Evolutionary conservation across 2,113 vertebrate genomes (phyloP).

Genomic region (Callaeas wilsoni): DNA sequence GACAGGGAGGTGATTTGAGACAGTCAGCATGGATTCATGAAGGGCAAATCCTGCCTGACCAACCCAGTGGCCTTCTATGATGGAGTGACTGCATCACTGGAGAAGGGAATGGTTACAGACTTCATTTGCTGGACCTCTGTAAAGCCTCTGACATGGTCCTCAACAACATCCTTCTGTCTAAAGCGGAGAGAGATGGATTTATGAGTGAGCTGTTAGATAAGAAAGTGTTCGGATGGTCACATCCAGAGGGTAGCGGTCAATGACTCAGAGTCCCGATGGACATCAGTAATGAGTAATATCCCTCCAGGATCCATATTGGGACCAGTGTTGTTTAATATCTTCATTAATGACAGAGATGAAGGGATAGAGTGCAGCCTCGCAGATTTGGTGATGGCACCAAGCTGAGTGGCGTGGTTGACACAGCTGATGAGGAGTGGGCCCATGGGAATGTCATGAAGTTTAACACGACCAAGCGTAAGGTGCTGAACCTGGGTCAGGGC

Average conservation of each 20-base stretch:
- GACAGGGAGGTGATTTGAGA: neutral
- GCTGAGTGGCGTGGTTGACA: neutral
- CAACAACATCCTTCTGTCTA: neutral
- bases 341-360: neutral
- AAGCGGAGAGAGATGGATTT: neutral
- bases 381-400: neutral
- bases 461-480: accelerated
- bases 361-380: neutral
- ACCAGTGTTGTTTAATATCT: neutral
- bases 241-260: neutral
- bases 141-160: neutral
- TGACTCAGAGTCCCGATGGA: neutral
- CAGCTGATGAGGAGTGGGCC: neutral
- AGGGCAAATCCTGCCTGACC: neutral
- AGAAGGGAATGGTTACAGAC: neutral
- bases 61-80: neutral
- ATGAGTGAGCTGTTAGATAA: neutral
- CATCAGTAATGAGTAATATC: neutral
- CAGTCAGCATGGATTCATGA: neutral
- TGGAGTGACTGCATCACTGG: no score
- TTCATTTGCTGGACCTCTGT: neutral
- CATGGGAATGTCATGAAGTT: neutral
- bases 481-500: neutral
- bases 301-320: neutral
- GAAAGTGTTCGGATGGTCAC: neutral